Evolutionary conservation across 2,888 invertebrate genomes (phyloP), one percentile per base, ranked within the genome.

Genomic region (Diaprepes abbreviatus): DNA sequence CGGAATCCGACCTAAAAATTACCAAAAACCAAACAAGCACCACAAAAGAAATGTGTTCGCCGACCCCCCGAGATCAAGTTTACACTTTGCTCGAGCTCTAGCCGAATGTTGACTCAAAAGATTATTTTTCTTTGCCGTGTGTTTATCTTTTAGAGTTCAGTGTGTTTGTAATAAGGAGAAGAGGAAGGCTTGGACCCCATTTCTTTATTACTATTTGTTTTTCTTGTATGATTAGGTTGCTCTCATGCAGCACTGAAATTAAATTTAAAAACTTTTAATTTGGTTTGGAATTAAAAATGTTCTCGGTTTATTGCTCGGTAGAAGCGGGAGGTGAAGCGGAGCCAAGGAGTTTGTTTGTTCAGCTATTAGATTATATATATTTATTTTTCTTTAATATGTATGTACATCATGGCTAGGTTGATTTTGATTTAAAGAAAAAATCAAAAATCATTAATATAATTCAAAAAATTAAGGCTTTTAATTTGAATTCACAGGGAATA

Each of bases 81-180:
- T 55, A 50, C 68, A 68, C 68, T 68, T 57, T 63, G 63, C 68
- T 50, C 48, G 50, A 57, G 68, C 63, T 68, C 58, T 50, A 63
- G 45, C 65, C 35, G 55, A 17, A 54, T 70, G 70, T 70, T 70
- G 65, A 70, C 60, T 36, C 60, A 55, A 70, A 24, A 59, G 70
- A 70, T 70, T 70, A 65, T 70, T 70, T 70, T 70, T 70, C 70
- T 70, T 68, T 65, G 64, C 65, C 45, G 65, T 65, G 6, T 50
- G 70, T 70, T 70, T 70, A 65, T 58, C 58, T 65, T 65, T 38
- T 33, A 35, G 55, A 43, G 58, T 58, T 28, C 58, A 65, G 70
- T 55, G 52, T 63, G 68, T 68, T 65, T 70, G 70, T 65, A 65
- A 70, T 70, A 70, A 70, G 65, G 28, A 65, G 70, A 65, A 45